Conservation (phyloP, 2,888 invertebrate genomes). For the Laothoe populi region DNA sequence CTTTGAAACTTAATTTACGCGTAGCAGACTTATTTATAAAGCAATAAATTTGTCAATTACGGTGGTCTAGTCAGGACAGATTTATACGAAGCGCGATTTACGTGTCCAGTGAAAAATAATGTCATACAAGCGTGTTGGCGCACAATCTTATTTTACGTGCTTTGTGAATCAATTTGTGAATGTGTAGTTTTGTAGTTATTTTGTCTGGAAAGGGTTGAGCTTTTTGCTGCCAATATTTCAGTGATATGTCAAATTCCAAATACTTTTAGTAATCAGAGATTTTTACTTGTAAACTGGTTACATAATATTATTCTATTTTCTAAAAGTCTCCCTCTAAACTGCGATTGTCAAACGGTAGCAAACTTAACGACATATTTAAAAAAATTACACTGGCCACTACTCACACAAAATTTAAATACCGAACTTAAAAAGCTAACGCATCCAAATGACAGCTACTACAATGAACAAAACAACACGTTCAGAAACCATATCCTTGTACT, state of each 20-base stretch:
- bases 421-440: constrained; percentile 12
- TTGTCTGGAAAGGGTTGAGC: not conserved
- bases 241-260: not conserved
- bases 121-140: constrained; percentile 30
- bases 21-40: constrained; percentile 62
- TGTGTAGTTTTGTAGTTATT: constrained; percentile 24
- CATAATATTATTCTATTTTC: not conserved
- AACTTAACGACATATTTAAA: too few species aligned
- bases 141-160: constrained; percentile 20
- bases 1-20: constrained; percentile 64
- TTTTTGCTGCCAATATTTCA: constrained; percentile 3
- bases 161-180: constrained; percentile 12
- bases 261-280: not conserved
- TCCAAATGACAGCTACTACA: constrained; percentile 16
- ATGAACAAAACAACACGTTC: not conserved
- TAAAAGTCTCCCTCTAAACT: not conserved
- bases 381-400: not conserved
- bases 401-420: not conserved
- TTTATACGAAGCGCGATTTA: constrained; percentile 45
- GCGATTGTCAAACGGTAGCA: too few species aligned
- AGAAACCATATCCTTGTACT: constrained; percentile 23
- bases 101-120: constrained; percentile 34
- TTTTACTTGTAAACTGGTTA: too few species aligned
- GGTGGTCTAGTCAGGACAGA: constrained; percentile 56
- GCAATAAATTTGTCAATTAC: constrained; percentile 73